Evolutionary conservation across 2,888 invertebrate species (phyloP), one percentile per base, ranked within the genome.

Genomic region (Tachina grossa): DNA sequence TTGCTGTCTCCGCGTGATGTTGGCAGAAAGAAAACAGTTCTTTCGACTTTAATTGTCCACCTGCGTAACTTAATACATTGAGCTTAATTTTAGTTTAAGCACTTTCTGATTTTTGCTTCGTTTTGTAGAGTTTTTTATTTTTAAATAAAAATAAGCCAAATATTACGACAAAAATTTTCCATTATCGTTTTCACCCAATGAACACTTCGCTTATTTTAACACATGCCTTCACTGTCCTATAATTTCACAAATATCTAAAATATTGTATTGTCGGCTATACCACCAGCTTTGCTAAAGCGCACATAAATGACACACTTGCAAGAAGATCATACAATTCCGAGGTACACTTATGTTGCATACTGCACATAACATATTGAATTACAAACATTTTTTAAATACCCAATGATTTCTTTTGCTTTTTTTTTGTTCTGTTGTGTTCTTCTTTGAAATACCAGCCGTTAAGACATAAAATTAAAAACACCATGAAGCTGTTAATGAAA

Each of bases 401-500:
- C 63, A 47, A 22, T 66, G 39, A 65, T 45, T 68, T 59, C 49
- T 68, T 19, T 39, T 51, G 31, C 6, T 6, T 31, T 31, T 31
- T 31, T 31, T n/a, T n/a, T n/a, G n/a, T n/a, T n/a, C n/a, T n/a
- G 6, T 31, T 5, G 6, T 57, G 63, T 55, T 63, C 57, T 2
- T 47, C 65, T 31, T 19, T 55, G n/a, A 86, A 83, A 83, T 81
- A 47, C 57, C 80, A 86, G 71, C 47, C 83, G 74, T 51, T 78
- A 69, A 79, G 59, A 76, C 47, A 61, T 59, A 68, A 72, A 72
- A 79, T 88, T 88, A 87, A 87, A 88, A 85, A 88, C 88, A 90
- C 87, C 90, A 88, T 90, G 90, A 90, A 91, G 89, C 89, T 87
- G 89, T 88, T 85, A 90, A 89, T 89, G 90, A 88, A 90, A 90